Evolutionary conservation across 2,797 vertebrate genomes (phyloP).

Genomic region (Gadopsis bispinosus): DNA sequence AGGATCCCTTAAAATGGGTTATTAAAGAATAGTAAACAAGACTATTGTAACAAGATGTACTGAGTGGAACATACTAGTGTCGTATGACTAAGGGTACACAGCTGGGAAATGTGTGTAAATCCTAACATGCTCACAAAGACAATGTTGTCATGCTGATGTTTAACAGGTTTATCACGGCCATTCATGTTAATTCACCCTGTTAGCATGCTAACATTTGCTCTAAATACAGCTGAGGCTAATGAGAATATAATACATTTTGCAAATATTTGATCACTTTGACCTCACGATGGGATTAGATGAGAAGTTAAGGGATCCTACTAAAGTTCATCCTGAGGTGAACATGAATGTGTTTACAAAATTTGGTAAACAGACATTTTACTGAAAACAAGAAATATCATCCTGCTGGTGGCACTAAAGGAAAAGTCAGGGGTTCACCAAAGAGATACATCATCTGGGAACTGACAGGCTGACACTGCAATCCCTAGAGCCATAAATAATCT

Average conservation of each 20-base stretch:
- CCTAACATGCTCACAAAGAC: no score
- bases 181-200: no score
- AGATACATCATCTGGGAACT: not conserved
- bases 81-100: no score
- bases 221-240: not conserved
- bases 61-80: no score
- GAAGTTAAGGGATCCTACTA: no score
- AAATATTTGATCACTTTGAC: not conserved
- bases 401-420: not conserved
- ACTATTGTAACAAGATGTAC: no score
- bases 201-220: not conserved
- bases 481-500: not conserved
- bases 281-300: not conserved
- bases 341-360: not conserved
- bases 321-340: not conserved
- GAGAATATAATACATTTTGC: not conserved
- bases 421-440: not conserved
- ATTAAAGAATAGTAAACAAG: no score
- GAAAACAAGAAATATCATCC: not conserved
- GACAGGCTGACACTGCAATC: not conserved
- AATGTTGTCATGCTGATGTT: no score
- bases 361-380: not conserved
- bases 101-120: no score
- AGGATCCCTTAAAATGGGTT: no score
- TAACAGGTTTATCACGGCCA: no score